Percentiles rank a stretch among this genome's conserved stretches.
Evolutionary conservation across 2,113 vertebrate species (phyloP).

Genomic region (Leptobrachium ailaonicum): DNA sequence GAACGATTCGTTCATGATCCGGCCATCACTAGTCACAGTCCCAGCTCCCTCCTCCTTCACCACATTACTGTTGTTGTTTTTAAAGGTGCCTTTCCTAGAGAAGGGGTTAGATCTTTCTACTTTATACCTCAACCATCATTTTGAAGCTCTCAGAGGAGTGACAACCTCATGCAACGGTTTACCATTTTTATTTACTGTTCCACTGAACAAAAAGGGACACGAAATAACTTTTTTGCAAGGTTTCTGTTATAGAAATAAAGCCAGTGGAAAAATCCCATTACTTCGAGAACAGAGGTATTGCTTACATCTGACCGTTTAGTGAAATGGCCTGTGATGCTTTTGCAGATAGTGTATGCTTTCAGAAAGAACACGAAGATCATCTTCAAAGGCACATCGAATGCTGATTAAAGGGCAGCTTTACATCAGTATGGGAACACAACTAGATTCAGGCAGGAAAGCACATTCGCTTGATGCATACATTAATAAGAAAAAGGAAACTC

Average conservation of each 20-base stretch:
- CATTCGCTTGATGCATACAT: conserved; percentile 33
- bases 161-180: not conserved
- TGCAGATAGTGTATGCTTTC: not conserved
- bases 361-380: conserved; percentile 27
- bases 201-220: not conserved
- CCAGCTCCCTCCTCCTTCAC: too few relatives aligned
- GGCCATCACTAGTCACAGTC: too few relatives aligned
- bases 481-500: conserved; percentile 18
- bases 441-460: conserved; percentile 33
- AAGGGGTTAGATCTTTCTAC: too few relatives aligned
- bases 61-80: too few relatives aligned
- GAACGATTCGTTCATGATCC: too few relatives aligned
- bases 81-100: too few relatives aligned
- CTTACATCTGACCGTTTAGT: conserved; percentile 39
- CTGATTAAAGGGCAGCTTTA: conserved; percentile 50
- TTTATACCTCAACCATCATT: not conserved
- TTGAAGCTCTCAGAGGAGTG: not conserved
- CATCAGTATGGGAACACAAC: conserved; percentile 38
- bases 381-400: conserved; percentile 50
- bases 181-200: not conserved
- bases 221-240: not conserved
- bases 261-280: conserved; percentile 43
- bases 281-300: conserved; percentile 18
- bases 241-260: conserved; percentile 38
- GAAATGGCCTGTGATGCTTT: conserved; percentile 37